Base-by-base conservation (phyloP, 2,797 vertebrate genomes). In the Hypotaenidia okinawae region DNA sequence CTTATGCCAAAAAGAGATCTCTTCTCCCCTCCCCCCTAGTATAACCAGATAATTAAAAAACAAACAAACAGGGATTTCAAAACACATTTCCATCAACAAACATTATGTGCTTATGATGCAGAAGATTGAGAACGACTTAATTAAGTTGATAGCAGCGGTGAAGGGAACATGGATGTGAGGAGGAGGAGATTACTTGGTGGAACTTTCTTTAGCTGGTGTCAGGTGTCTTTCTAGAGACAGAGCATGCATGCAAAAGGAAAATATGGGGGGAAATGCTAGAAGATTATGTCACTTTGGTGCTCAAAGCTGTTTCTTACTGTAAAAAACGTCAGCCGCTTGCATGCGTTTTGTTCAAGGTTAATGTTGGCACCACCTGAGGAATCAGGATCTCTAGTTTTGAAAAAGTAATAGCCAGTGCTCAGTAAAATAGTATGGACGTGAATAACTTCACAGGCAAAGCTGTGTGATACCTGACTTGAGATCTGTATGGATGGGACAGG, bases 1-100 rank as follows among this genome's bases (percentile, higher is more conserved):
- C 32, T 21, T 28, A 37, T 45, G 69, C 39, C 32, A 83, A 18
- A 43, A 22, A 59, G 57, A 76, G 2, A 28, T 52, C 9, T 30
- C 28, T 28, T 30, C 27, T 23, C 16, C 9, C 13, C 28, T 17
- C 51, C 52, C 52, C 52, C 52, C 45, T 1, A 18, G n/a, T 85
- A 73, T 91, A 96, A 91, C 93, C 86, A 87, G 90, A 90, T 89
- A 94, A 96, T 94, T 95, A 97, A 89, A 95, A 88, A 86, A 33
- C 63, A 96, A 93, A 92, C 74, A 95, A 93, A 91, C 54, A 41
- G 63, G 68, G 82, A 82, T 94, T 94, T 96, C 74, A 90, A 93
- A 96, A 90, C 90, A 66, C 64, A 68, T 87, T 94, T 93, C 77
- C 74, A 89, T 91, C 93, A 95, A 51, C 41, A 61, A 93, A 35